Conservation (phyloP, 1,140 invertebrate genomes). For the Marisa cornuarietis region DNA sequence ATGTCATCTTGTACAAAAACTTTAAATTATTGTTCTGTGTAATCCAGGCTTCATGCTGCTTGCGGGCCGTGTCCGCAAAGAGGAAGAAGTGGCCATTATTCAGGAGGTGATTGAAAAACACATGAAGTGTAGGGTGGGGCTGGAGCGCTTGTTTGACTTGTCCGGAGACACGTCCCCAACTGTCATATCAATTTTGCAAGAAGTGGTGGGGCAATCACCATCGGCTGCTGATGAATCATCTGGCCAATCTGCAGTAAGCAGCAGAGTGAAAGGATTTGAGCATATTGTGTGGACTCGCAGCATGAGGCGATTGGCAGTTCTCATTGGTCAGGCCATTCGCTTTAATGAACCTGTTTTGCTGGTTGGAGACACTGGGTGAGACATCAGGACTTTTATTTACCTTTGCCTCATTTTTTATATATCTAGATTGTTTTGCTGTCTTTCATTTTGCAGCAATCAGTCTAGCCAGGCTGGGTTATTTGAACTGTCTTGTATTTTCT, state of each 20-base stretch:
- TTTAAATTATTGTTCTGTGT: background rate
- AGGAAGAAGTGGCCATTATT: constrained; percentile 78
- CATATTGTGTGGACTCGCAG: constrained; percentile 95
- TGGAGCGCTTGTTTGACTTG: constrained; percentile 82
- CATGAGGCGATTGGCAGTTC: constrained; percentile 90
- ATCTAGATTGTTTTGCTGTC: too few relatives aligned
- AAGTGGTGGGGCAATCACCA: constrained; percentile 67
- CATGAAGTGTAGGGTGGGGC: constrained; percentile 79
- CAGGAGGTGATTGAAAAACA: constrained; percentile 83
- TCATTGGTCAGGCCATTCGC: constrained; percentile 85
- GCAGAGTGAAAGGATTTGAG: constrained; percentile 68
- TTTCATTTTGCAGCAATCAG: too few relatives aligned
- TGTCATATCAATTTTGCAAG: constrained; percentile 77
- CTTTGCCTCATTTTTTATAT: too few relatives aligned
- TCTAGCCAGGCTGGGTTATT: too few relatives aligned
- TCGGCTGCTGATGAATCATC: background rate
- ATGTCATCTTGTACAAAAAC: too few relatives aligned
- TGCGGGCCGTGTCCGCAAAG: constrained; percentile 89
- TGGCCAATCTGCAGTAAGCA: background rate
- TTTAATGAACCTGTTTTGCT: constrained; percentile 95
- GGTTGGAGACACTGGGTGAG: constrained; percentile 90
- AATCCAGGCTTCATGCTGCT: constrained; percentile 85
- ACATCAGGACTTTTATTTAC: background rate
- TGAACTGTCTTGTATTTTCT: too few relatives aligned
- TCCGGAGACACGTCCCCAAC: constrained; percentile 79